Percentiles rank a stretch among this genome's conserved stretches.
phyloP scores from a whole-genome alignment of 2,888 invertebrate species.

The Helleia helle region DNA sequence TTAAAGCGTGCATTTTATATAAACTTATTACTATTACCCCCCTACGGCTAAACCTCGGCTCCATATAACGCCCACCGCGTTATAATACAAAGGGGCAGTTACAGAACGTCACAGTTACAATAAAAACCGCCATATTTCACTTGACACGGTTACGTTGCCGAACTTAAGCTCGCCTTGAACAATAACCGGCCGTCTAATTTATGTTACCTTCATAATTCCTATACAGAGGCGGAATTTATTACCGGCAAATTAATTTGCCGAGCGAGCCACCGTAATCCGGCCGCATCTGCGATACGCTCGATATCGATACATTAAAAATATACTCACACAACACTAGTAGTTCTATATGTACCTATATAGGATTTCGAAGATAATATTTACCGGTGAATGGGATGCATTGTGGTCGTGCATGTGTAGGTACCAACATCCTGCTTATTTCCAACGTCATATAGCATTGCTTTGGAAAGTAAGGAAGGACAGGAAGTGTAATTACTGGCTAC shows the following conservation, averaged over 20 bases:
- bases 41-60: too few species aligned
- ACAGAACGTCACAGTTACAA: conserved; percentile 8
- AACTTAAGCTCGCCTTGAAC: conserved; percentile 27
- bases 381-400: too few species aligned
- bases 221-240: conserved; percentile 42
- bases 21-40: too few species aligned
- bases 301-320: conserved; percentile 25
- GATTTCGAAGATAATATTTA: too few species aligned
- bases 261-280: conserved; percentile 31
- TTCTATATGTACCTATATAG: too few species aligned
- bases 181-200: conserved; percentile 40
- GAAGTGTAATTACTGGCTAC: too few species aligned
- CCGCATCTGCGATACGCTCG: conserved; percentile 40
- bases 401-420: too few species aligned
- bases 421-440: too few species aligned
- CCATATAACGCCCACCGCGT: too few species aligned
- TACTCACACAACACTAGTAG: conserved; percentile 2
- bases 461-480: too few species aligned
- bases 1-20: too few species aligned
- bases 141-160: conserved; percentile 15
- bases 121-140: conserved; percentile 18
- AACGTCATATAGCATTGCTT: too few species aligned
- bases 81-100: background rate
- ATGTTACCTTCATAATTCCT: conserved; percentile 50
- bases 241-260: conserved; percentile 47